A percentile compares a stretch with the other conserved stretches of the same genome.
phyloP scores from a whole-genome alignment of 2,888 invertebrate genomes.

The Schrankia costaestrigalis region DNA sequence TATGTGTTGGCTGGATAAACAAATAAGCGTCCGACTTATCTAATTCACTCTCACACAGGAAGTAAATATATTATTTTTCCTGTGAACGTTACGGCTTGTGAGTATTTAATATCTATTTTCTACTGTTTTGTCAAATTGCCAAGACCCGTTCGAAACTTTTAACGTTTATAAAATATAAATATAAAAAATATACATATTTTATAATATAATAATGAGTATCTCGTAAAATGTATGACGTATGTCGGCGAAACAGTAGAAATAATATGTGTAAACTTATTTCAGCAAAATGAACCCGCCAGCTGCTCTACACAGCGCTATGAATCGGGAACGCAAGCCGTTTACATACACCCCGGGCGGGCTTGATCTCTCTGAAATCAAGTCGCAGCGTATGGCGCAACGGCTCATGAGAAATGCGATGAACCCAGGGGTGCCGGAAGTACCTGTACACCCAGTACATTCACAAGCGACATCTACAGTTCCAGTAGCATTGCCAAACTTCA shows the following conservation, averaged over 20 bases:
- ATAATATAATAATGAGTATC: slow-evolving; percentile 31
- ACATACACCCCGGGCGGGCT: slow-evolving; percentile 96
- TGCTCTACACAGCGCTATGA: slow-evolving; percentile 93
- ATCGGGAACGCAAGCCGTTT: slow-evolving; percentile 96
- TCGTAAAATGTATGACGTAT: slow-evolving; percentile 34
- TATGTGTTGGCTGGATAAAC: slow-evolving; percentile 51
- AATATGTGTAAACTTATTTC: slow-evolving; percentile 55
- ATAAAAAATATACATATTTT: slow-evolving; percentile 1
- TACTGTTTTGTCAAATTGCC: slow-evolving; percentile 71
- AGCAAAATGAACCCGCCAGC: slow-evolving; percentile 87
- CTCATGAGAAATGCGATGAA: slow-evolving; percentile 78
- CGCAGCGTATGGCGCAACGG: slow-evolving; percentile 93
- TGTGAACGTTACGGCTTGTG: slow-evolving; percentile 56
- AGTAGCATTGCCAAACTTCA: slow-evolving; percentile 65
- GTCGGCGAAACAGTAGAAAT: slow-evolving; percentile 27
- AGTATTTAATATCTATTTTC: slow-evolving; percentile 69
- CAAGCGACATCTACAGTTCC: slow-evolving; percentile 74
- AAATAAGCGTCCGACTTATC: slow-evolving; percentile 34
- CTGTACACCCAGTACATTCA: slow-evolving; percentile 73
- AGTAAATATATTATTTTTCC: slow-evolving; percentile 58
- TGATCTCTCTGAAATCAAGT: slow-evolving; percentile 93
- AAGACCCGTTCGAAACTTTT: slow-evolving; percentile 49
- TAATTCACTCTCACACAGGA: slow-evolving; percentile 44
- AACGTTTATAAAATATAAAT: slow-evolving; percentile 37
- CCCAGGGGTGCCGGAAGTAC: slow-evolving; percentile 86